Base-by-base conservation (phyloP, 2,797 vertebrate genomes). In the Fundulus diaphanus region DNA sequence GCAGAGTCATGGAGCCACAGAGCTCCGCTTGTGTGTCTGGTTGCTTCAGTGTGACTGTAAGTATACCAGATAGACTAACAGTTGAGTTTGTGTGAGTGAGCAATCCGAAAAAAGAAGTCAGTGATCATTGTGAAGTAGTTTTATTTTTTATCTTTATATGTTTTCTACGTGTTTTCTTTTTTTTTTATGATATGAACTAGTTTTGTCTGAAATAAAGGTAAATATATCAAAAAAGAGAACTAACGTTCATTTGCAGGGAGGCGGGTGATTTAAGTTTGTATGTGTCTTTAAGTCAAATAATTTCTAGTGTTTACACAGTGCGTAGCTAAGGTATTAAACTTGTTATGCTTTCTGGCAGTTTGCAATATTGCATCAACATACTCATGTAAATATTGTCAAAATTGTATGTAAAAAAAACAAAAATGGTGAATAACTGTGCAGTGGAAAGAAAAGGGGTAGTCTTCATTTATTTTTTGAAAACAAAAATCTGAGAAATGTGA, bases 1-100 rank as follows among this genome's bases (percentile, higher is more conserved):
- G 86, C 88, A 75, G 72, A 73, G 86, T 78, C 83, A 84, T 57
- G 54, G 74, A 83, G 80, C 74, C 80, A 85, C 44, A 87, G 46
- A 79, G 49, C 72, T 73, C 76, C 27, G 46, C 46, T 46, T 75
- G 54, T 48, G 61, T 37, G 74, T 80, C 71, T 73, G 68, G 56
- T 70, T 72, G 52, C 66, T 51, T 68, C 73, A 56, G 61, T 71
- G 37, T 79, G 72, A 54, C 15, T 70, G 44, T 67, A 42, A 67
- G 44, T 59, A 46, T 65, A 68, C 18, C 29, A 69, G 51, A 74
- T 51, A 49, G 40, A 11, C 13, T 37, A 59, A 54, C 27, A n/a
- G 6, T 49, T 73, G 27, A 1, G 54, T 68, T 9, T 72, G 22
- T 72, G 70, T 8, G 27, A 46, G 70, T 31, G 69, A 35, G 13